Evolutionary conservation across 2,888 invertebrate genomes (phyloP).

Genomic region (Trichacis sp.): DNA sequence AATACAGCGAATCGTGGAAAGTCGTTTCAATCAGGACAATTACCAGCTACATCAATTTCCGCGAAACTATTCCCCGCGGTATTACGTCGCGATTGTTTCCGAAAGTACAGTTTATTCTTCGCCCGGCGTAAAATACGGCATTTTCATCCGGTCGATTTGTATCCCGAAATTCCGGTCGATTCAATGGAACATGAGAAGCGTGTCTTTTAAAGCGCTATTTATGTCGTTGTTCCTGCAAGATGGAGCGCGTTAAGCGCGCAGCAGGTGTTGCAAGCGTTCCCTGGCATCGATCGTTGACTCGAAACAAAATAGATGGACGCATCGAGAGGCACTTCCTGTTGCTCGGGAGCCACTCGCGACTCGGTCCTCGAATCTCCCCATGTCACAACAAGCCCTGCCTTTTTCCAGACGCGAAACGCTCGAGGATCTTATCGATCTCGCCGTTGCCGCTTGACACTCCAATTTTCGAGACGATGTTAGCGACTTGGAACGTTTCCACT

Average conservation of each 20-base stretch:
- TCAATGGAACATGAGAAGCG: neutral
- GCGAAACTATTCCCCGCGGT: too few relatives aligned
- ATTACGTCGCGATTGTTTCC: too few relatives aligned
- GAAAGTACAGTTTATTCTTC: too few relatives aligned
- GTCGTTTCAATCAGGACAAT: too few relatives aligned
- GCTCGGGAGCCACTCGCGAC: neutral
- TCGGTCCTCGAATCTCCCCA: neutral
- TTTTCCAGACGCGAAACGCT: neutral
- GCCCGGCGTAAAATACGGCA: too few relatives aligned
- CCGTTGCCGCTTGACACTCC: neutral
- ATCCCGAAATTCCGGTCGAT: neutral
- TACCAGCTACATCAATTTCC: too few relatives aligned
- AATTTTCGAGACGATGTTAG: slow-evolving; percentile 1
- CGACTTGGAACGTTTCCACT: neutral
- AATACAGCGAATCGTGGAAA: too few relatives aligned
- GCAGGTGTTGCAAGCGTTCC: slow-evolving; percentile 3
- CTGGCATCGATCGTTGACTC: slow-evolving; percentile 2
- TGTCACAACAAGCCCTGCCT: neutral
- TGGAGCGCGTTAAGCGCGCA: slow-evolving; percentile 8
- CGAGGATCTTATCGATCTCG: neutral
- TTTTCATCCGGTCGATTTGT: neutral
- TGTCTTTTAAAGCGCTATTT: neutral
- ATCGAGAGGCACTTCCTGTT: slow-evolving; percentile 11
- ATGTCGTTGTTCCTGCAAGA: slow-evolving; percentile 1
- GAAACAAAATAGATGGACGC: slow-evolving; percentile 2